phyloP scores from a whole-genome alignment of 2,113 vertebrate genomes.

The Camelus dromedarius region DNA sequence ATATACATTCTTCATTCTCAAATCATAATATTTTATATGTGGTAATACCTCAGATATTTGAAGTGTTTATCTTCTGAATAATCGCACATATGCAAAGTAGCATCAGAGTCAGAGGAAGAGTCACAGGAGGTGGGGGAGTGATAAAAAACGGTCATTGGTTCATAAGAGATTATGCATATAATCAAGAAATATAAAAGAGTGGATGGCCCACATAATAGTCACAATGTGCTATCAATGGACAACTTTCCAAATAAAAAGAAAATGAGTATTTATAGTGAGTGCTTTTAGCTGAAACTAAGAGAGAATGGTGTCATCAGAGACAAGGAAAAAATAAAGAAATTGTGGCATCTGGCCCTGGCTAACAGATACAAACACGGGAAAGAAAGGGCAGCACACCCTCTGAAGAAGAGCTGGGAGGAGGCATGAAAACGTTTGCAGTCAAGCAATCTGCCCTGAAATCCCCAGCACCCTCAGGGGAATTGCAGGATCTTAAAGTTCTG shows the following conservation, averaged over 20 bases:
- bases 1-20: neutral
- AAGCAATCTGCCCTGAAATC: neutral
- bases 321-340: neutral
- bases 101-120: neutral
- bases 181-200: neutral
- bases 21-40: neutral
- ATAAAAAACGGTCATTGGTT: neutral
- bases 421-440: neutral
- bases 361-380: neutral
- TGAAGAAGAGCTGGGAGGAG: neutral
- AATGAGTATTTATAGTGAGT: neutral
- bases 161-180: neutral
- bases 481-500: neutral
- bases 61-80: neutral
- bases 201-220: neutral
- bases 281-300: neutral
- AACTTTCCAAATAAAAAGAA: neutral
- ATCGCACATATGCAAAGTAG: neutral
- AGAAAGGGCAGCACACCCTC: neutral
- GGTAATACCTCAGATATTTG: neutral
- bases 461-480: neutral
- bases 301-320: neutral
- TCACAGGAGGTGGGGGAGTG: neutral
- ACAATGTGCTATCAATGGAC: neutral
- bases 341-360: neutral